phyloP scores from a whole-genome alignment of 2,113 vertebrate genomes.

The Uropsilus gracilis region DNA sequence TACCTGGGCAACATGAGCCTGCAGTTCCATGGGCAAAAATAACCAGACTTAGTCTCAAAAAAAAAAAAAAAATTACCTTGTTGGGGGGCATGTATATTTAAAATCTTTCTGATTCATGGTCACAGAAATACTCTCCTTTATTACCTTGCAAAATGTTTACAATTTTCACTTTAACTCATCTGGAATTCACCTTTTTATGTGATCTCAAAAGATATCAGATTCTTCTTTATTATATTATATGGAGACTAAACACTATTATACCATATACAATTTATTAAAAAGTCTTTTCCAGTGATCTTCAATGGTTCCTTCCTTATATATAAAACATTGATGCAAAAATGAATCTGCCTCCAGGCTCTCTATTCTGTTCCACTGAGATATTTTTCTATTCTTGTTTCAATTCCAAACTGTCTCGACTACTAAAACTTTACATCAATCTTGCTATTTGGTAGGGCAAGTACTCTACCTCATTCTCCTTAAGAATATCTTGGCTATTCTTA shows the following conservation, averaged over 20 bases:
- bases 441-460: not conserved
- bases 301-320: not conserved
- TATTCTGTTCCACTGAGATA: not conserved
- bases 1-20: no score
- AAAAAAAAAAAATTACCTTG: no score
- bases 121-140: not conserved
- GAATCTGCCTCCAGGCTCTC: not conserved
- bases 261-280: not conserved
- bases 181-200: not conserved
- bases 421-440: not conserved
- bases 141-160: not conserved
- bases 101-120: not conserved
- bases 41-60: no score
- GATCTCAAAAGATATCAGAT: not conserved
- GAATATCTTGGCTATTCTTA: not conserved
- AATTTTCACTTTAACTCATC: not conserved
- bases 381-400: not conserved
- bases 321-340: not conserved
- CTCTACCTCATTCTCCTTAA: not conserved
- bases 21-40: no score
- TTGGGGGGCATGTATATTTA: not conserved
- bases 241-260: not conserved
- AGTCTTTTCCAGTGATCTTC: not conserved
- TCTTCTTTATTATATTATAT: not conserved
- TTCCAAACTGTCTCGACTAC: not conserved